Evolutionary conservation across 1,140 invertebrate species (phyloP).

Genomic region (Hylyphantes graminicola): DNA sequence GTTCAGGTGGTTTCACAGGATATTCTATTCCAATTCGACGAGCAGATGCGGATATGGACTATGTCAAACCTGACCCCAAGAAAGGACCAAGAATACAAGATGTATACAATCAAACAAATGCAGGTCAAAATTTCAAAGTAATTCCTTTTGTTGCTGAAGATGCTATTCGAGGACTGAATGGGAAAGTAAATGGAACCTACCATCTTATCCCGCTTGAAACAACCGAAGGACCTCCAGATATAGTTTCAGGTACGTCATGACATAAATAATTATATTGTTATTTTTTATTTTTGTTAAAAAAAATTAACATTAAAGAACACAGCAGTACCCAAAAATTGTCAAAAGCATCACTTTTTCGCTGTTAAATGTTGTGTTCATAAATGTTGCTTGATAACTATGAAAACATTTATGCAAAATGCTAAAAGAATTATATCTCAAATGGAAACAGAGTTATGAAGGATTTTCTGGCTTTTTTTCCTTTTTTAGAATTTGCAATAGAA

Average conservation of each 20-base stretch:
- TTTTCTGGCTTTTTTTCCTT: too few relatives aligned
- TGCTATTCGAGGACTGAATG: constrained; percentile 72
- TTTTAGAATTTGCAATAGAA: too few relatives aligned
- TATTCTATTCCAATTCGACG: constrained; percentile 1
- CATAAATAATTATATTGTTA: too few relatives aligned
- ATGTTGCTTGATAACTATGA: too few relatives aligned
- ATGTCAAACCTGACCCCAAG: constrained; percentile 25
- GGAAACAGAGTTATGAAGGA: too few relatives aligned
- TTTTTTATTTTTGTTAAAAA: too few relatives aligned
- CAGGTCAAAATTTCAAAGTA: constrained; percentile 68
- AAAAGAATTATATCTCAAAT: too few relatives aligned
- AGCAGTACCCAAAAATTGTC: too few relatives aligned
- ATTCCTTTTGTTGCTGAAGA: constrained; percentile 84
- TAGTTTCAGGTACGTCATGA: constrained; percentile 41
- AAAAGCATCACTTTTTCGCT: too few relatives aligned
- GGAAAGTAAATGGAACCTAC: constrained; percentile 63
- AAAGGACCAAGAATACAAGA: constrained; percentile 54
- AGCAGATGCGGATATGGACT: neutral
- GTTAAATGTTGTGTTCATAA: too few relatives aligned
- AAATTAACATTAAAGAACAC: too few relatives aligned
- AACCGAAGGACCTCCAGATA: constrained; percentile 39
- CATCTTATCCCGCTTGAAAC: neutral
- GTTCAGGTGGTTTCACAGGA: neutral
- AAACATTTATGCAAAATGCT: too few relatives aligned
- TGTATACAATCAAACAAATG: constrained; percentile 14